phyloP scores from a whole-genome alignment of 1,140 invertebrate genomes.

The Sycobia sp. region DNA sequence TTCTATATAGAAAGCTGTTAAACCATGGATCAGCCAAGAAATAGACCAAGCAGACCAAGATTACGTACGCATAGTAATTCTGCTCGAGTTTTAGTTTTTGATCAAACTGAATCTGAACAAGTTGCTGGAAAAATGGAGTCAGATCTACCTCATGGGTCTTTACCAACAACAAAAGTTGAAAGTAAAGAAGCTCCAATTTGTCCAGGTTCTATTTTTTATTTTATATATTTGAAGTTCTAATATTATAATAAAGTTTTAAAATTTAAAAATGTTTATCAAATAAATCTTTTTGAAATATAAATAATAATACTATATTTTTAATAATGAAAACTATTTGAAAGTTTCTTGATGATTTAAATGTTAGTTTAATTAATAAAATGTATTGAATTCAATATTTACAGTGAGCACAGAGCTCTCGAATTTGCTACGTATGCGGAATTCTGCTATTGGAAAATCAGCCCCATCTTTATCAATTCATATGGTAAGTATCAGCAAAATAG shows the following conservation, averaged over 20 bases:
- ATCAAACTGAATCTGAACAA: constrained; percentile 49
- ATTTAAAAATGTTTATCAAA: background rate
- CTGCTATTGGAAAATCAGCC: constrained; percentile 88
- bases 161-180: constrained; percentile 45
- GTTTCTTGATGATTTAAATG: too few species aligned
- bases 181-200: constrained; percentile 58
- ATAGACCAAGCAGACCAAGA: constrained; percentile 58
- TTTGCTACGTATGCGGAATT: constrained; percentile 84
- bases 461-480: constrained; percentile 83
- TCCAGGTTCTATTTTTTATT: constrained; percentile 46
- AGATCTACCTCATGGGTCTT: constrained; percentile 40
- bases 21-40: constrained; percentile 56
- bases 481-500: constrained; percentile 64
- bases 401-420: constrained; percentile 69
- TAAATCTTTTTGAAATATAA: too few species aligned
- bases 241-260: background rate
- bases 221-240: background rate
- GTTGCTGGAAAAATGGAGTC: constrained; percentile 40
- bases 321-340: too few species aligned
- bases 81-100: constrained; percentile 63
- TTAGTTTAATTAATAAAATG: too few species aligned
- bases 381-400: constrained; percentile 49
- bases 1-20: constrained; percentile 6
- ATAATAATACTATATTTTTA: too few species aligned
- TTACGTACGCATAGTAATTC: constrained; percentile 63